Evolutionary conservation across 2,113 vertebrate genomes (phyloP).

Genomic region (Strix uralensis): DNA sequence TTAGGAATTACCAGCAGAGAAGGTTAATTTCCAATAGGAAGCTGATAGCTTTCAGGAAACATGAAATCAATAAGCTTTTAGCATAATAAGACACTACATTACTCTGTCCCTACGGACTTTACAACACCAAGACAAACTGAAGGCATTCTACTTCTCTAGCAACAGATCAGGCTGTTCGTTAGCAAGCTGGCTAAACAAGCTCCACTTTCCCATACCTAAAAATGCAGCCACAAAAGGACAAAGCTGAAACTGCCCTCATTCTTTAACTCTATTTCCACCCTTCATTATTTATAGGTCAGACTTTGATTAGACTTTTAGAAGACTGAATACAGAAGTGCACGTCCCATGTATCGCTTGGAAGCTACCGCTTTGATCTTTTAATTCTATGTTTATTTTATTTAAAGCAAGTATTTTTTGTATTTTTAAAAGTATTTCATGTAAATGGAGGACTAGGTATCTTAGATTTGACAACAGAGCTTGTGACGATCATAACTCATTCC

Average conservation of each 20-base stretch:
- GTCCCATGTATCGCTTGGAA: background rate
- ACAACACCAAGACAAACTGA: background rate
- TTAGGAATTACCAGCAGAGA: background rate
- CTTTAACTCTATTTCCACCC: background rate
- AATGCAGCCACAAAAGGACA: background rate
- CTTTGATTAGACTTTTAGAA: background rate
- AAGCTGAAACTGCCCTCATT: background rate
- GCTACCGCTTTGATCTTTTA: background rate
- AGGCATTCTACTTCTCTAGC: background rate
- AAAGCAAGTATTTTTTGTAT: background rate
- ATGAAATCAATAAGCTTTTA: background rate
- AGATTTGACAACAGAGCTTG: background rate
- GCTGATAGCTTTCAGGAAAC: background rate
- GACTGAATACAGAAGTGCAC: background rate
- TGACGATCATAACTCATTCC: background rate
- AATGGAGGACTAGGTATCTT: background rate
- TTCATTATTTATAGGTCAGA: background rate
- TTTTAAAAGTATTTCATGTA: background rate
- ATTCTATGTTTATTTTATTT: background rate
- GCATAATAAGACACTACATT: background rate
- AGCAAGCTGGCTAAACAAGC: background rate
- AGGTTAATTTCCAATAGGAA: background rate
- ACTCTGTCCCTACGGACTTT: background rate
- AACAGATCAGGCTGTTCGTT: background rate
- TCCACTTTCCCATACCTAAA: background rate